Conservation (phyloP, 92 coral and sea anemone genomes). For the Ricordea florida region DNA sequence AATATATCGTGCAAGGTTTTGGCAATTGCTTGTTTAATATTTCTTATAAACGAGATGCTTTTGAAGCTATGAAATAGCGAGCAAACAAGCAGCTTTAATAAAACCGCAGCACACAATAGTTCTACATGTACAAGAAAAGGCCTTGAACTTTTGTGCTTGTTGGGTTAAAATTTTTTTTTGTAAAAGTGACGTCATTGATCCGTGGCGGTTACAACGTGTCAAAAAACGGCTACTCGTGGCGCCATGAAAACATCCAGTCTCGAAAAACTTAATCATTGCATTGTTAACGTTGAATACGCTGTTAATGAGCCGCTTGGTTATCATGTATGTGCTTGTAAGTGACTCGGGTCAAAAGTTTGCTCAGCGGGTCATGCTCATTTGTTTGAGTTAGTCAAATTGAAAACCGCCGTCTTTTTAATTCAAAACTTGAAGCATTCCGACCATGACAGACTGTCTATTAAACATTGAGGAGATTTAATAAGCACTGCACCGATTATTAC, state of each 20-base stretch:
- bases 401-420: slow-evolving; percentile 20
- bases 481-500: slow-evolving; percentile 7
- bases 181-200: no score
- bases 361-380: not conserved
- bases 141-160: no score
- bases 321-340: not conserved
- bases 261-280: slow-evolving; percentile 14
- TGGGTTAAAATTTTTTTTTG: no score
- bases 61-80: no score
- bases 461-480: slow-evolving; percentile 7
- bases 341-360: not conserved
- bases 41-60: no score
- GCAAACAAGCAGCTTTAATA: no score
- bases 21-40: no score
- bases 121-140: no score
- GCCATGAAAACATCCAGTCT: not conserved
- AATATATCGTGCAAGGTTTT: no score
- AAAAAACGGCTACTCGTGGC: slow-evolving; percentile 4
- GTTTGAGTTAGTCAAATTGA: no score
- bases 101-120: no score
- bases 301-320: slow-evolving; percentile 15
- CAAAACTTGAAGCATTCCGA: not conserved
- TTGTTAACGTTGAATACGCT: not conserved
- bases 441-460: slow-evolving; percentile 15
- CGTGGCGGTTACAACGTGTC: no score